Percentiles rank a stretch among this genome's conserved stretches.
These are phyloP conservation scores for Euphysa ruthae DNA, from an alignment of 30 jellyfish, hydroid and myxozoan species.

Conservation along the genomic window DNA sequence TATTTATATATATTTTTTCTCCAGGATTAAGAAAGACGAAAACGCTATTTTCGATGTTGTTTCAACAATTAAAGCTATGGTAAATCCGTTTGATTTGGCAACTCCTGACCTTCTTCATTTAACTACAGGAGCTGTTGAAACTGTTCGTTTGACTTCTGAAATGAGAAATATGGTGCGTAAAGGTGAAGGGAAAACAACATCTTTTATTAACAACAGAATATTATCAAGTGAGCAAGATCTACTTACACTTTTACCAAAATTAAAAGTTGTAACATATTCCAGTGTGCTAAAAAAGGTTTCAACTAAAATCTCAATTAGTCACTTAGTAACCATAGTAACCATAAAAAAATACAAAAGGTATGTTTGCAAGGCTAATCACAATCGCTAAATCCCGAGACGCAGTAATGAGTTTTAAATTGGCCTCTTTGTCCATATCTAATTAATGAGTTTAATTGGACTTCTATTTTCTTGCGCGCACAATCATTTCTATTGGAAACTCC, in stretches of 20 bases:
- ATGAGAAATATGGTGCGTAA: no score
- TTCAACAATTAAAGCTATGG: background rate
- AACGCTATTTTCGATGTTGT: background rate
- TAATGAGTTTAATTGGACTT: constrained; percentile 7
- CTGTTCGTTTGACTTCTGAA: background rate
- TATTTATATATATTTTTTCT: no score
- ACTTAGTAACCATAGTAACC: constrained; percentile 22
- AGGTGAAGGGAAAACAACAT: no score
- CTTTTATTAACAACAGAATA: background rate
- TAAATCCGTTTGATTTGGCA: background rate
- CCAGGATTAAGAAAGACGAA: background rate
- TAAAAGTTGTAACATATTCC: background rate
- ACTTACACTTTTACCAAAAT: background rate
- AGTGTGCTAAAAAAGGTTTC: background rate
- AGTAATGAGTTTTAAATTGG: no score
- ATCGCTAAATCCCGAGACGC: constrained; percentile 36
- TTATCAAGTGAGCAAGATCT: background rate
- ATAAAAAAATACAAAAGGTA: no score
- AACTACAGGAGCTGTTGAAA: background rate
- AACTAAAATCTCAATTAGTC: background rate
- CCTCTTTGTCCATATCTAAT: no score
- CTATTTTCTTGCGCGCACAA: background rate
- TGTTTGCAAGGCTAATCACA: constrained; percentile 39
- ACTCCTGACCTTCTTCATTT: background rate
- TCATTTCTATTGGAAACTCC: constrained; percentile 7